These are phyloP conservation scores for Ecliptopera silaceata DNA, from an alignment of 2,888 invertebrate species.

Conservation along the genomic window DNA sequence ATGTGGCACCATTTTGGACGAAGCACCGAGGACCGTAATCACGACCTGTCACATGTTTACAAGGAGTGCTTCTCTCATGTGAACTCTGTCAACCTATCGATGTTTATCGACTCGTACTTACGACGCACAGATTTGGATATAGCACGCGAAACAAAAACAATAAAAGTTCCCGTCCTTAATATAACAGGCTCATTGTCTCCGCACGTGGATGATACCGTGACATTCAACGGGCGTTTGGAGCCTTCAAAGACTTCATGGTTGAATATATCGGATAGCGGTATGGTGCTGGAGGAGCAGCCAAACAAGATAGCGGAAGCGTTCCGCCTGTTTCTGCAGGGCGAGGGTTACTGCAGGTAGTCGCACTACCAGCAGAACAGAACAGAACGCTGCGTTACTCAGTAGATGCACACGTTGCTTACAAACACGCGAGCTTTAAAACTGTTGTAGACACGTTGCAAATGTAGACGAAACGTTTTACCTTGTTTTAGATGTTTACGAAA, in stretches of 20 bases:
- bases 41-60: slow-evolving; percentile 96
- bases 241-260: slow-evolving; percentile 99
- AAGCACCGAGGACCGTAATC: slow-evolving; percentile 93
- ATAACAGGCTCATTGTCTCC: slow-evolving; percentile 97
- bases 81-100: slow-evolving; percentile 96
- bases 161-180: slow-evolving; percentile 95
- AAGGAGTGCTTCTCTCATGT: slow-evolving; percentile 96
- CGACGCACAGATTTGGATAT: slow-evolving; percentile 95
- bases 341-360: slow-evolving; percentile 94
- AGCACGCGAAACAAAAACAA: slow-evolving; percentile 83
- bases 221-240: slow-evolving; percentile 97
- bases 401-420: slow-evolving; percentile 76
- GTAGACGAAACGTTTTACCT: slow-evolving; percentile 73
- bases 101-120: slow-evolving; percentile 97
- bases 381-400: slow-evolving; percentile 64
- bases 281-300: slow-evolving; percentile 99
- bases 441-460: slow-evolving; percentile 73
- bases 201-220: slow-evolving; percentile 98
- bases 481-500: slow-evolving; percentile 75
- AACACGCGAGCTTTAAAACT: slow-evolving; percentile 78
- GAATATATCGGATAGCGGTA: slow-evolving; percentile 99
- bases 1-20: slow-evolving; percentile 99
- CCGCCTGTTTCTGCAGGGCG: slow-evolving; percentile 98
- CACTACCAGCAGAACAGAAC: slow-evolving; percentile 42
- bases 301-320: slow-evolving; percentile 98